Base-by-base conservation (phyloP, 2,888 invertebrate species). In the Teleogryllus oceanicus region DNA sequence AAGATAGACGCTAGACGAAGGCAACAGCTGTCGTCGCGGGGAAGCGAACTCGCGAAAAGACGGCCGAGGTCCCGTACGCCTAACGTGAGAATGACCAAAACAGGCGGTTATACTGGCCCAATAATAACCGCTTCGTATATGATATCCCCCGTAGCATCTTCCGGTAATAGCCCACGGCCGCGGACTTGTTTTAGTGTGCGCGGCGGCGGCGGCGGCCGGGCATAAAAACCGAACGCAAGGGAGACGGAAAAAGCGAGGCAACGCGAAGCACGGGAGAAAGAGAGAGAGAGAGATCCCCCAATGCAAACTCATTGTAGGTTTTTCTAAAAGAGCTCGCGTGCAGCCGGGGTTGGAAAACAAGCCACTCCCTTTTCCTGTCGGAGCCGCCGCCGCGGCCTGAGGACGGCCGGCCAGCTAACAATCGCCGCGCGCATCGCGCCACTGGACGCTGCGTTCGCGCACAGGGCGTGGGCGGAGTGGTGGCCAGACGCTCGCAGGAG, bases 301-400 rank as follows among this genome's bases (percentile, higher is more conserved):
- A 62, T 62, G 62, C 62, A 62, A 62, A 62, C 62, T 62, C 62
- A 62, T 62, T 62, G 62, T 62, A n/a, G 62, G 62, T 62, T 62
- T 62, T 62, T 62, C 62, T 62, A 62, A 62, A 62, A 62, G 62
- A 62, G 62, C 62, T 62, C 62, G 62, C 62, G 62, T 62, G 62
- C 62, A 18, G 62, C 11, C 37, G 37, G 37, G 37, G 37, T 37
- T 37, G 37, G 62, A 62, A n/a, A 62, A 62, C 62, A 62, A 62
- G 62, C 62, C 62, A 62, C 62, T 62, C 62, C 62, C 62, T 62
- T 62, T 62, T 62, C 62, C 62, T 62, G 62, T 62, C n/a, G 16
- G n/a, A 13, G 13, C 62, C 62, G 62, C 62, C 16, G 16, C 62
- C 62, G 62, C 62, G 62, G 16, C n/a, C 16, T 10, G 62, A 18